Evolutionary conservation across 2,888 invertebrate genomes (phyloP).

Genomic region (Dryocosmus kuriphilus): DNA sequence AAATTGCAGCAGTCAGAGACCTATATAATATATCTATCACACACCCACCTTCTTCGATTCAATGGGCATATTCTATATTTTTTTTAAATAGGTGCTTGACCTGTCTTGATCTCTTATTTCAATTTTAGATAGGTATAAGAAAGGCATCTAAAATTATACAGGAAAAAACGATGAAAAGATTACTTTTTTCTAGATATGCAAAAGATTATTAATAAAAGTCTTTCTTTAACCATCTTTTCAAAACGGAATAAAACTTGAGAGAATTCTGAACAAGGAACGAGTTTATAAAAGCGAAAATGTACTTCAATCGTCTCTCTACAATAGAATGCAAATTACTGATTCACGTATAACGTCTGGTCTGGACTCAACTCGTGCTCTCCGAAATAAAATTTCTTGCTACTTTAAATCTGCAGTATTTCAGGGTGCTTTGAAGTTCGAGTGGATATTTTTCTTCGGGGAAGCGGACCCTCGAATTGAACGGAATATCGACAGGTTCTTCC

Average conservation of each 20-base stretch:
- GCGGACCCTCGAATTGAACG: background rate
- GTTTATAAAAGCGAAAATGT: background rate
- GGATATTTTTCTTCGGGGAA: constrained; percentile 9
- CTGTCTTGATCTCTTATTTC: background rate
- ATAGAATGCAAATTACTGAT: constrained; percentile 16
- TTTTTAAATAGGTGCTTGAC: background rate
- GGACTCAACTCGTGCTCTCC: constrained; percentile 15
- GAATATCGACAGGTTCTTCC: constrained; percentile 22
- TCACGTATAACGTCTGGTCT: constrained; percentile 17
- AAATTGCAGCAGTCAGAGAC: background rate
- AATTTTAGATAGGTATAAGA: background rate
- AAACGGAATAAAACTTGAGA: background rate
- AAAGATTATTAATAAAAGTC: background rate
- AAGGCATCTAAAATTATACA: background rate
- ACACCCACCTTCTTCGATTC: constrained; percentile 12
- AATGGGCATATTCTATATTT: background rate
- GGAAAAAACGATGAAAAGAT: too few species aligned
- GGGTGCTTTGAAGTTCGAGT: constrained; percentile 24
- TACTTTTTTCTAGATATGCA: background rate
- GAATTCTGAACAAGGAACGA: background rate
- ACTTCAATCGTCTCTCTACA: constrained; percentile 4
- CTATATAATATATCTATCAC: background rate
- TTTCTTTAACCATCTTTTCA: background rate
- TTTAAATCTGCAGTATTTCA: constrained; percentile 28
- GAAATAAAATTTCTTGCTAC: constrained; percentile 25